phyloP scores from a whole-genome alignment of 1,140 invertebrate species.

The Nephila pilipes region DNA sequence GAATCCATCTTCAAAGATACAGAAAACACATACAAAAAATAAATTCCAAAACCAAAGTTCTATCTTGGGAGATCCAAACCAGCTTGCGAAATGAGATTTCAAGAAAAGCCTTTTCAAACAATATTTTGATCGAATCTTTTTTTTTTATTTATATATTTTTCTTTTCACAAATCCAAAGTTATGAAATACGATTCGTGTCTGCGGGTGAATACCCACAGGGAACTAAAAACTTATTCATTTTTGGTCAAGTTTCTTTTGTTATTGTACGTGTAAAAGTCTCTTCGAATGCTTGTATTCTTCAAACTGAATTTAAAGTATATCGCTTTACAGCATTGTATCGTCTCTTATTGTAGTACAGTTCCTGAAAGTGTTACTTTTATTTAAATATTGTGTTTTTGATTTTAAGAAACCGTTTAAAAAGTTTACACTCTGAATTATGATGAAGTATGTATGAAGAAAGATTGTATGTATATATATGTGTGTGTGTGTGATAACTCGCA shows the following conservation, averaged over 20 bases:
- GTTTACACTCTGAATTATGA: no score
- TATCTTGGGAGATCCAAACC: slow-evolving; percentile 9
- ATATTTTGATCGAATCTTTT: slow-evolving; percentile 49
- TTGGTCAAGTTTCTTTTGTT: not conserved
- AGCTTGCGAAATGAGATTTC: slow-evolving; percentile 14
- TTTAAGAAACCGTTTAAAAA: not conserved
- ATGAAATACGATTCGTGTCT: slow-evolving; percentile 44
- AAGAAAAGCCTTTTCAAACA: slow-evolving; percentile 48
- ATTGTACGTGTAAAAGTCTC: not conserved
- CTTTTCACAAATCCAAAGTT: slow-evolving; percentile 13
- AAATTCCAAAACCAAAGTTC: not conserved
- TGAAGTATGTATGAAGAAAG: no score
- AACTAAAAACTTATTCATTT: slow-evolving; percentile 14
- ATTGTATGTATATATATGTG: no score
- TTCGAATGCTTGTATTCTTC: not conserved
- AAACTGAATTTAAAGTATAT: not conserved
- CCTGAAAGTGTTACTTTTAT: not conserved
- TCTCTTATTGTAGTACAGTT: not conserved
- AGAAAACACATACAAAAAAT: not conserved
- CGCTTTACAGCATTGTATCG: not conserved
- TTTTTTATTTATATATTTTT: not conserved
- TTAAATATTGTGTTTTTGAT: not conserved
- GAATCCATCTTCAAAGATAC: not conserved
- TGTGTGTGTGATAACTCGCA: no score
- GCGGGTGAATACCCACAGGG: slow-evolving; percentile 4